Conservation (phyloP, 1,140 invertebrate species). For the Holotrichia oblita region DNA sequence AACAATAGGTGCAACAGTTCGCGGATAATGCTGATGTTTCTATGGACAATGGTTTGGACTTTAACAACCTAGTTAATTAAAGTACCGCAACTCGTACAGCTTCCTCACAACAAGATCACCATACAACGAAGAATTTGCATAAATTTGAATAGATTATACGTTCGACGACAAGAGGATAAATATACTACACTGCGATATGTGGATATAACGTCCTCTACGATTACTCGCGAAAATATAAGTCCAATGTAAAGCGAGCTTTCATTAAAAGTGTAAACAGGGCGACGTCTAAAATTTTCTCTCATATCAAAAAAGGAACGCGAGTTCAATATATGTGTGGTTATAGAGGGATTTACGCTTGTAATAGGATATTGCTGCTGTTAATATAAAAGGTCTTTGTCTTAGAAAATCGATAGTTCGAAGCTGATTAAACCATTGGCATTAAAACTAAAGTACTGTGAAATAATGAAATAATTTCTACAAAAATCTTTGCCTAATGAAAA, state of each 20-base stretch:
- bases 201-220: not conserved
- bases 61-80: constrained; percentile 9
- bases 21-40: not conserved
- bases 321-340: not conserved
- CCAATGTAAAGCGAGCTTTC: constrained; percentile 6
- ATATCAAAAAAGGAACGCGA: not conserved
- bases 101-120: not conserved
- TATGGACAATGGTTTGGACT: not conserved
- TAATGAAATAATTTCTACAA: too few relatives aligned
- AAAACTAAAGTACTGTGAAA: too few relatives aligned
- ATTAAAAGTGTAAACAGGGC: constrained; percentile 2
- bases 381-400: too few relatives aligned
- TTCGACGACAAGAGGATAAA: not conserved
- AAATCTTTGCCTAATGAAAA: too few relatives aligned
- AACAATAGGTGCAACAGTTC: constrained; percentile 12
- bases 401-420: not conserved
- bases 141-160: constrained; percentile 3
- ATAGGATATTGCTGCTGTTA: not conserved
- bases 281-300: not conserved
- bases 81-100: not conserved
- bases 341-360: not conserved
- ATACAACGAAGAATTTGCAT: constrained; percentile 7
- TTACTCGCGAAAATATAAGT: not conserved
- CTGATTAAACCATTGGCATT: not conserved
- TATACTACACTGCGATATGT: not conserved